Evolutionary conservation across 2,888 invertebrate species (phyloP), one percentile per base, ranked within the genome.

Genomic region (Ichneumoninae sp.): DNA sequence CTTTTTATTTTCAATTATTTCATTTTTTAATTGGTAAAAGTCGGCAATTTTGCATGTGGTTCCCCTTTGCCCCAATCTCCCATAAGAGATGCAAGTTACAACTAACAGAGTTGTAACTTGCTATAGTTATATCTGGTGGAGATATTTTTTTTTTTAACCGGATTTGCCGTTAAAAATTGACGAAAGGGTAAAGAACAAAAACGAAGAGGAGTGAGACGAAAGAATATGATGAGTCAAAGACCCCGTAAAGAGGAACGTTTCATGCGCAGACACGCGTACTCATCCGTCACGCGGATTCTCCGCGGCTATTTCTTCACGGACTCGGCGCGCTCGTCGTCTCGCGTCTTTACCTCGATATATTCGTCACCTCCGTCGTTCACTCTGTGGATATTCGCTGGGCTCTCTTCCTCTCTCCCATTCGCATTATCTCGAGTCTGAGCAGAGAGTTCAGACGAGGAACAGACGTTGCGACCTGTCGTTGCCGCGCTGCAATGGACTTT

Each of bases 201-300:
- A 63, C 63, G 63, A 30, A 70, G 44, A 22, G 13, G 22, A 69
- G 50, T 63, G 30, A 63, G 30, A 50, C 73, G 77, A 86, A 74
- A 85, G 86, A 83, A 88, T 81, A 26, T 85, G 85, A 86, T 81
- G 71, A 86, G 54, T 47, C 75, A 75, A 73, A 54, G 70, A 65
- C 47, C 70, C 63, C 71, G 68, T 85, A 79, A 82, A 84, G 73
- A 87, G 86, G 76, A 86, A 86, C 87, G 87, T 88, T 83, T 87
- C 86, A 92, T 92, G 91, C 91, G 86, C 52, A 88, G 88, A 92
- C 92, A 92, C 92, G 92, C 90, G 90, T 91, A 85, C 89, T 91
- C 90, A 92, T 93, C 91, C 88, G 92, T 90, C 91, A 92, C 92
- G 85, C 75, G 90, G 90, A 90, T 90, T 88, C 89, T 87, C 88